A percentile compares a stretch with the other conserved stretches of the same genome.
Conservation (phyloP, 2,888 invertebrate species). For the Tridacna gigas region DNA sequence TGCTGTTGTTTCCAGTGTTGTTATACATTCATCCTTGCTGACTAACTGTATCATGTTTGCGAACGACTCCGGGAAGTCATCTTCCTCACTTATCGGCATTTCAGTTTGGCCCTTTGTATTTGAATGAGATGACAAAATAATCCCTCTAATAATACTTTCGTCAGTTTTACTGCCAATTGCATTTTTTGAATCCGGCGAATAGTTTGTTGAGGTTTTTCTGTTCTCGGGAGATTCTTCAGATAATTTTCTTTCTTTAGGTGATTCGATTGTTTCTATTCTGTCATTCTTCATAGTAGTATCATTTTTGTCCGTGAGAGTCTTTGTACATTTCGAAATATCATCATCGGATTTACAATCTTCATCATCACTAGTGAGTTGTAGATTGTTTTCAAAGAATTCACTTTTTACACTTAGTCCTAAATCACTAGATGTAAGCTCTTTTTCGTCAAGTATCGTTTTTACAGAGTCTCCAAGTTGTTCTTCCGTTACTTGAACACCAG, state of each 20-base stretch:
- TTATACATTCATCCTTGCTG: slow-evolving; percentile 21
- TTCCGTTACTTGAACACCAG: slow-evolving; percentile 4
- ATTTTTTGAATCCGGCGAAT: background rate
- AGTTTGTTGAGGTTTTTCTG: background rate
- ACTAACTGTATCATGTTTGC: slow-evolving; percentile 21
- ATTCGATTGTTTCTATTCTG: background rate
- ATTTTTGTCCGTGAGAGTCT: background rate
- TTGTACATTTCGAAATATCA: background rate
- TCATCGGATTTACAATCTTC: background rate
- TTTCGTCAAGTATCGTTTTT: background rate
- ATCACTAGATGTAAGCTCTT: slow-evolving; percentile 16
- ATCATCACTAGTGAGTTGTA: background rate
- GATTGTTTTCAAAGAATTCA: slow-evolving; percentile 11
- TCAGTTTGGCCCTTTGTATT: background rate
- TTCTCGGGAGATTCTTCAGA: background rate
- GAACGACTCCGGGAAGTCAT: background rate
- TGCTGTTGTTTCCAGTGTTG: slow-evolving; percentile 17
- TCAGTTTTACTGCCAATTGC: background rate
- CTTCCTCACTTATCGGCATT: background rate
- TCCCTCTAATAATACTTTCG: background rate
- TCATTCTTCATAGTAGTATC: background rate
- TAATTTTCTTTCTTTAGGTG: background rate
- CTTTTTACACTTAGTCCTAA: slow-evolving; percentile 22
- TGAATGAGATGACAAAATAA: background rate
- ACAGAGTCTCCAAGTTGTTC: background rate